A percentile compares a stretch with the other conserved stretches of the same genome.
Conservation (phyloP, 1,140 invertebrate species). For the Diprion similis region DNA sequence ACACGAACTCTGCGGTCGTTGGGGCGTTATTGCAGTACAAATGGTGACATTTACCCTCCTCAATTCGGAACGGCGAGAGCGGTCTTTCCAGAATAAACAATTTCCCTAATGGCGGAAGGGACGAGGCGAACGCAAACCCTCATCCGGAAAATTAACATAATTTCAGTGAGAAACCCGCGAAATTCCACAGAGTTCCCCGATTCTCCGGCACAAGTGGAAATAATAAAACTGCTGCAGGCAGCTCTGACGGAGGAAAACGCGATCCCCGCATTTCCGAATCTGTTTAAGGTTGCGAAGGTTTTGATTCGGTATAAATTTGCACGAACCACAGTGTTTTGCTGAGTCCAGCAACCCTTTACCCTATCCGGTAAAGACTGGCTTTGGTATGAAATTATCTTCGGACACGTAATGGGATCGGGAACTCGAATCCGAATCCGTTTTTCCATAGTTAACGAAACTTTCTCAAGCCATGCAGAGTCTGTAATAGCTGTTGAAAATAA, state of each 20-base stretch:
- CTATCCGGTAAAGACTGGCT: no score
- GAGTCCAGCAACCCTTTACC: no score
- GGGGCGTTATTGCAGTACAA: neutral
- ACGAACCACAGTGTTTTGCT: no score
- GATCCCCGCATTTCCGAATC: neutral
- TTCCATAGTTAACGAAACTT: no score
- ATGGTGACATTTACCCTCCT: constrained; percentile 5
- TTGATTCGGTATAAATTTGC: no score
- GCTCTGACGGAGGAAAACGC: neutral
- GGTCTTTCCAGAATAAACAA: neutral
- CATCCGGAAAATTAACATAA: constrained; percentile 1
- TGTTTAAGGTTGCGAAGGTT: neutral
- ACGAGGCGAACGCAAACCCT: neutral
- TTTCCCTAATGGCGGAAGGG: constrained; percentile 1
- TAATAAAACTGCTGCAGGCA: neutral
- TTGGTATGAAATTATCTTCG: no score
- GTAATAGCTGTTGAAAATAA: no score
- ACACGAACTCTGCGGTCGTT: neutral
- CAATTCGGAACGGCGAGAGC: neutral
- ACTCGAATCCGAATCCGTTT: no score
- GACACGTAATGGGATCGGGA: no score
- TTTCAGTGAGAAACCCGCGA: neutral
- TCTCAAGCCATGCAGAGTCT: no score
- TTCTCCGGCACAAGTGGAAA: neutral
- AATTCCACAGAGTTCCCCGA: neutral